Percentiles rank a stretch among this genome's conserved stretches.
These are phyloP conservation scores for Phoxinus phoxinus DNA, from an alignment of 2,113 vertebrate genomes.

Conservation along the genomic window DNA sequence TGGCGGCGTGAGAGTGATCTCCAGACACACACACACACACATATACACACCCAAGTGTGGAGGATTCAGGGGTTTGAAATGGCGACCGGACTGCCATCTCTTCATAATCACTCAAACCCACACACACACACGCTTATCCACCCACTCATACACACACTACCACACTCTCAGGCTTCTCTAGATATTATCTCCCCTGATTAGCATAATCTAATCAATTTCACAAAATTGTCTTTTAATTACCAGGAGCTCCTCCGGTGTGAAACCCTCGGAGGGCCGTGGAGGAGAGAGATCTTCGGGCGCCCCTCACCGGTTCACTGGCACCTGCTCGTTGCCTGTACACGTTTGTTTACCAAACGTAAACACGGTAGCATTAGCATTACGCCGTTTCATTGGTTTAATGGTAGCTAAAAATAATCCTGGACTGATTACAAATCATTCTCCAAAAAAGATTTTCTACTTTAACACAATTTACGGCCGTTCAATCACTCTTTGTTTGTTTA, in stretches of 20 bases:
- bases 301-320: conserved; percentile 13
- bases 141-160: conserved; percentile 62
- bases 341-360: neutral
- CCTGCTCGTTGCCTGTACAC: conserved; percentile 1
- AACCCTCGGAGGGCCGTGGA: neutral
- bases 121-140: conserved; percentile 55
- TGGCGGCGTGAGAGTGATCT: conserved; percentile 60
- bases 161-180: conserved; percentile 52
- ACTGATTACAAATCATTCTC: conserved; percentile 22
- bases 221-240: conserved; percentile 80
- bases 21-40: conserved; percentile 46
- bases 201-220: conserved; percentile 80
- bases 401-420: conserved; percentile 27
- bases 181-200: conserved; percentile 75
- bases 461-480: conserved; percentile 21
- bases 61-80: conserved; percentile 80
- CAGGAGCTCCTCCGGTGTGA: conserved; percentile 51
- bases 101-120: conserved; percentile 59
- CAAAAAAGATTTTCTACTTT: conserved; percentile 40
- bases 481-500: conserved; percentile 37
- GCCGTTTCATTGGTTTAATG: neutral
- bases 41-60: conserved; percentile 62
- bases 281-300: conserved; percentile 16
- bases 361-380: neutral
- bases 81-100: conserved; percentile 80